Evolutionary conservation across 2,888 invertebrate genomes (phyloP).

Genomic region (Tachina fera): DNA sequence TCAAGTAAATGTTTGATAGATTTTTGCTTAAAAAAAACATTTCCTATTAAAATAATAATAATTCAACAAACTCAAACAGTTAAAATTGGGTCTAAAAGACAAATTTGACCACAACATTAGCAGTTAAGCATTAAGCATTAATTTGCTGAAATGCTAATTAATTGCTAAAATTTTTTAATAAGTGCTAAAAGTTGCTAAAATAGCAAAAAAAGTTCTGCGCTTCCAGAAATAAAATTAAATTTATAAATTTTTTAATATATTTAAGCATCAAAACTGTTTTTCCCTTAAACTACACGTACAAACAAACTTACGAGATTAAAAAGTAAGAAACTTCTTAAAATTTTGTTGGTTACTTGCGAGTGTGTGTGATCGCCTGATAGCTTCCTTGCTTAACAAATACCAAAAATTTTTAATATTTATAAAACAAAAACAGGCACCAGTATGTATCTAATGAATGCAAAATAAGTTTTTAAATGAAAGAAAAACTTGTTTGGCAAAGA

Average conservation of each 20-base stretch:
- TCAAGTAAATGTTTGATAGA: too few species aligned
- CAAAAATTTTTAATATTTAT: slow-evolving; percentile 28
- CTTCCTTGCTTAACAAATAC: slow-evolving; percentile 5
- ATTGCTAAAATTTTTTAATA: too few species aligned
- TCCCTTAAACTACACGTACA: not conserved
- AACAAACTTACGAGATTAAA: slow-evolving; percentile 3
- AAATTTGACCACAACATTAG: too few species aligned
- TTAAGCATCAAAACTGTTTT: not conserved
- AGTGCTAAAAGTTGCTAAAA: not conserved
- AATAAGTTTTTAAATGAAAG: slow-evolving; percentile 15
- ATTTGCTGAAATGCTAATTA: too few species aligned
- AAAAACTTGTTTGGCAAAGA: slow-evolving; percentile 41
- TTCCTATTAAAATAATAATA: too few species aligned
- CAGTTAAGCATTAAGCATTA: too few species aligned
- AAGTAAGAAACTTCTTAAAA: slow-evolving; percentile 14
- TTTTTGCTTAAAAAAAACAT: too few species aligned
- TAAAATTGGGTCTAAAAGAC: too few species aligned
- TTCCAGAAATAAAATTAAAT: not conserved
- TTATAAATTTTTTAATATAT: not conserved
- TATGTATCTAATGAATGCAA: slow-evolving; percentile 37
- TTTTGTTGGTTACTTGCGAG: slow-evolving; percentile 5
- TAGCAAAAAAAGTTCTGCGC: not conserved
- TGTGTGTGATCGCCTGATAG: slow-evolving; percentile 17
- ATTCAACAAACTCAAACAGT: too few species aligned
- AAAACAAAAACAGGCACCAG: slow-evolving; percentile 4